A percentile compares a stretch with the other conserved stretches of the same genome.
phyloP scores from a whole-genome alignment of 2,797 vertebrate species.

The Balearica regulorum region DNA sequence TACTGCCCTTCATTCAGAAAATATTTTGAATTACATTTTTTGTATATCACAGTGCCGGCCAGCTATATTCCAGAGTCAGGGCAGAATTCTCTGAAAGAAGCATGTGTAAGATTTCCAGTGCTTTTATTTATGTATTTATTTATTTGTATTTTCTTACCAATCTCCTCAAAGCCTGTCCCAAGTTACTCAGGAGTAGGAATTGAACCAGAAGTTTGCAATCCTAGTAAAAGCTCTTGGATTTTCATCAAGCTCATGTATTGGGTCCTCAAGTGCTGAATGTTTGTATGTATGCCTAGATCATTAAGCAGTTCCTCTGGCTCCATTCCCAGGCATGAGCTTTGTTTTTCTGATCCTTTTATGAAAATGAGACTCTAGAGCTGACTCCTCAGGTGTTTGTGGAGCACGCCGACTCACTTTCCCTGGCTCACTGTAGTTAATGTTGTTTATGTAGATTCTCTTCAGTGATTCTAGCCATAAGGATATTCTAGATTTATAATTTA shows the following conservation, averaged over 20 bases:
- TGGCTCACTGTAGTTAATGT: background rate
- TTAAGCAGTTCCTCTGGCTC: background rate
- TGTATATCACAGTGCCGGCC: background rate
- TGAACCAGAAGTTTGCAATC: background rate
- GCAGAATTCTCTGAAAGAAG: background rate
- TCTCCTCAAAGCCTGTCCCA: background rate
- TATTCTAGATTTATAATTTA: background rate
- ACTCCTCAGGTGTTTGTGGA: background rate
- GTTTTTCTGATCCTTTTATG: background rate
- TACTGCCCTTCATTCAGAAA: background rate
- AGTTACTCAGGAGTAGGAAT: background rate
- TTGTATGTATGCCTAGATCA: background rate
- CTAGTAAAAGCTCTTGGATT: background rate
- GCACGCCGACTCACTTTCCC: rapidly evolving
- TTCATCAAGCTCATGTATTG: background rate
- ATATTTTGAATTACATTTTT: background rate
- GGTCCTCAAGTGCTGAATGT: background rate
- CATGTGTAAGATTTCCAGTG: background rate
- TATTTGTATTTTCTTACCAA: background rate
- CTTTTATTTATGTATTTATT: background rate
- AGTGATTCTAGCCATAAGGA: background rate
- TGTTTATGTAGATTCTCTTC: background rate
- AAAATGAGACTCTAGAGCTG: background rate
- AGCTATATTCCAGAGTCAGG: background rate
- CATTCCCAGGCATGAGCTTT: background rate